Conservation (phyloP, 2,113 vertebrate genomes). For the Anolis sagrei region DNA sequence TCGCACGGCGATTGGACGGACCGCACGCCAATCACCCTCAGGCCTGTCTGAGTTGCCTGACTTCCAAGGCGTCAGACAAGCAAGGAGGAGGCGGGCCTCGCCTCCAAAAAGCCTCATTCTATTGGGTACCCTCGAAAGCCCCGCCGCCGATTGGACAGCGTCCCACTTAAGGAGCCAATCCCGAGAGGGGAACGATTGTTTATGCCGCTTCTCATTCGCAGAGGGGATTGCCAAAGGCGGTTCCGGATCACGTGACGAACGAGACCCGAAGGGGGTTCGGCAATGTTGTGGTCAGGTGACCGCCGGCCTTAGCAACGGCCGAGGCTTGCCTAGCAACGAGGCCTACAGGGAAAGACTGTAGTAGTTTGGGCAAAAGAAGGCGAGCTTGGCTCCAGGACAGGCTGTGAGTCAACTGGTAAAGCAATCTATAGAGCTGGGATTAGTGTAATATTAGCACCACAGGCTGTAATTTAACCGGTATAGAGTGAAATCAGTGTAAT, state of each 20-base stretch:
- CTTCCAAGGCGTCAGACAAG: not conserved
- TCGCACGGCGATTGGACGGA: constrained; percentile 6
- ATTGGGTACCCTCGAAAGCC: constrained; percentile 1
- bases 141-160: rapidly evolving
- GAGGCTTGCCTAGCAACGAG: constrained; percentile 55
- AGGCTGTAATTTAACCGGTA: not conserved
- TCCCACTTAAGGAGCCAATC: rapidly evolving
- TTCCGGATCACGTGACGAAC: constrained; percentile 29
- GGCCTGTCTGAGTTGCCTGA: rapidly evolving
- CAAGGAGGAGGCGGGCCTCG: constrained; percentile 37
- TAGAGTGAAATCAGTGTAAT: too few species aligned
- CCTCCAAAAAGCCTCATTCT: not conserved
- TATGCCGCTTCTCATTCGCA: constrained; percentile 47
- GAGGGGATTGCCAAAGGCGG: too few species aligned
- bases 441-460: too few species aligned
- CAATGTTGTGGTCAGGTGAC: not conserved
- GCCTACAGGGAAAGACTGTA: rapidly evolving
- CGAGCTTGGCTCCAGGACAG: too few species aligned
- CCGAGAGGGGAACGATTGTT: constrained; percentile 59
- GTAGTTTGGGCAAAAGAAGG: too few species aligned
- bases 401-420: not conserved
- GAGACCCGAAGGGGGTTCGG: not conserved
- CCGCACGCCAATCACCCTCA: constrained; percentile 37
- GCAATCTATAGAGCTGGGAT: too few species aligned
- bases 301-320: constrained; percentile 59